Evolutionary conservation across 2,797 vertebrate genomes (phyloP), one percentile per base, ranked within the genome.

Genomic region (Coccyzus lansbergi): DNA sequence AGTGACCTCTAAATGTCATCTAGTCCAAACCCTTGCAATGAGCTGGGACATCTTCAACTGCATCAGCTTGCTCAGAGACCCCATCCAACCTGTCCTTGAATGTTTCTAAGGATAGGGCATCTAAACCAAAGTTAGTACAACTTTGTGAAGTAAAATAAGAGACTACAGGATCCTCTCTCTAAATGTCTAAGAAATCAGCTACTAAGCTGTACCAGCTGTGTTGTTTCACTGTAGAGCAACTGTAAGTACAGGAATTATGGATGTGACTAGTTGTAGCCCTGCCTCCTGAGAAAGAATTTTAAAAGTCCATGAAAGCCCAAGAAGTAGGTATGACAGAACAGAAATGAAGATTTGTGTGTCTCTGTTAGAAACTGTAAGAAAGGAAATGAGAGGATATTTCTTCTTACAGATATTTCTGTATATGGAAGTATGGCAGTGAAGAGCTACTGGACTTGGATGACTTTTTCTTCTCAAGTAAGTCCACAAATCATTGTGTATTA

Each of bases 71-170:
- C n/a, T 62, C 25, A 60, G 40, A 75, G n/a, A 14, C 6, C 6
- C 0, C 0, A 1, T 40, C 19, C 24, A 44, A 7, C 29, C 20
- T 51, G 7, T 26, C 31, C 31, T 46, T 53, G 38, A 44, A 22
- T 11, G 7, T 59, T 88, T 59, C n/a, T 20, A 59, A 5, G 14
- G 15, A 15, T 9, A 26, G 20, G 15, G 7, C 1, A 0, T n/a
- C 19, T 75, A 76, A 60, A 10, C 7, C 3, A 24, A 65, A 55
- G 19, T 19, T 49, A 48, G 15, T n/a, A 40, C 19, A 62, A 19
- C 14, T 76, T 75, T 33, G 21, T 31, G 18, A 89, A 33, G 9
- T 16, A 60, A 46, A 24, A 33, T 4, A 55, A n/a, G n/a, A n/a
- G n/a, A n/a, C n/a, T n/a, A 62, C 4, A 70, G 42, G 58, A 76